Percentiles rank a stretch among this genome's conserved stretches.
These are phyloP conservation scores for Pogonomyrmex californicus DNA, from an alignment of 1,140 invertebrate species.

Conservation along the genomic window DNA sequence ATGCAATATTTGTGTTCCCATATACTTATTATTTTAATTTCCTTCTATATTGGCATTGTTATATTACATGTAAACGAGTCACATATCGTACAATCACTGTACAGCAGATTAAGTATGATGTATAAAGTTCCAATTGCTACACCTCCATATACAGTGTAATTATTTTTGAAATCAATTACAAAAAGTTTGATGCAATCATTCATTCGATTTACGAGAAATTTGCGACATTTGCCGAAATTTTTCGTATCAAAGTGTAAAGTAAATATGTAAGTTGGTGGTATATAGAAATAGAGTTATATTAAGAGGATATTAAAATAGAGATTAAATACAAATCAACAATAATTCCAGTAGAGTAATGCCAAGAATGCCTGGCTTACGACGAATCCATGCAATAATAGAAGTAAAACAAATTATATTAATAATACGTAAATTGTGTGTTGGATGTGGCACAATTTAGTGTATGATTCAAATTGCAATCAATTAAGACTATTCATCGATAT, in stretches of 20 bases:
- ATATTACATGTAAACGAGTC: constrained; percentile 83
- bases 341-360: constrained; percentile 77
- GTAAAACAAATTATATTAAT: constrained; percentile 81
- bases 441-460: constrained; percentile 83
- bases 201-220: constrained; percentile 56
- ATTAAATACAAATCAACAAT: constrained; percentile 85
- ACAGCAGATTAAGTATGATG: constrained; percentile 79
- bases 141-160: constrained; percentile 62
- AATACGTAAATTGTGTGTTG: constrained; percentile 78
- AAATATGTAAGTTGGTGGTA: constrained; percentile 71
- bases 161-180: constrained; percentile 70
- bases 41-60: constrained; percentile 79
- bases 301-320: constrained; percentile 85
- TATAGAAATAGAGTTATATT: constrained; percentile 78
- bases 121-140: constrained; percentile 80
- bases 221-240: constrained; percentile 39
- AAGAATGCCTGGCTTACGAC: constrained; percentile 65
- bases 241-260: constrained; percentile 67
- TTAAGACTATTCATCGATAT: constrained; percentile 82
- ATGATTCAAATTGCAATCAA: constrained; percentile 73
- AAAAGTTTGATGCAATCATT: constrained; percentile 63
- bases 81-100: constrained; percentile 83
- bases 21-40: constrained; percentile 80
- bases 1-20: constrained; percentile 64
- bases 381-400: constrained; percentile 77